phyloP scores from a whole-genome alignment of 2,888 invertebrate species.

The Synanthedon tipuliformis region DNA sequence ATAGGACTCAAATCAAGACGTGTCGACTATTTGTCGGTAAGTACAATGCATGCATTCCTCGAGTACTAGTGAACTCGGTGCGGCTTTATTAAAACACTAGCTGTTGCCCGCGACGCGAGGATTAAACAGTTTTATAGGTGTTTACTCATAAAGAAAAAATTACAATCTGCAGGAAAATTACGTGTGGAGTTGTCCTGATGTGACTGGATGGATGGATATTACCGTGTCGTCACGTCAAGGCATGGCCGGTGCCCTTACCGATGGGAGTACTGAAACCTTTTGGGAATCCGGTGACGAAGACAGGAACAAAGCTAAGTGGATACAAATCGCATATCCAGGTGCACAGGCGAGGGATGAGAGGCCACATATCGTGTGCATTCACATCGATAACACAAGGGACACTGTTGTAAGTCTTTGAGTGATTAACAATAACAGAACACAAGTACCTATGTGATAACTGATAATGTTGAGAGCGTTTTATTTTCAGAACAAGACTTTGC shows the following conservation, averaged over 20 bases:
- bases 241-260: slow-evolving; percentile 92
- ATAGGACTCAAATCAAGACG: too few species aligned
- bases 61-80: too few species aligned
- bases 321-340: slow-evolving; percentile 68
- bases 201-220: slow-evolving; percentile 81
- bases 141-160: background rate
- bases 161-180: slow-evolving; percentile 44
- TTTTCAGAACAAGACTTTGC: slow-evolving; percentile 88
- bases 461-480: slow-evolving; percentile 1
- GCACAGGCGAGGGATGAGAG: slow-evolving; percentile 56
- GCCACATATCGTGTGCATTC: slow-evolving; percentile 84
- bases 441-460: background rate
- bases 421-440: background rate
- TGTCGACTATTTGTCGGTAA: too few species aligned
- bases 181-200: slow-evolving; percentile 77
- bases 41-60: too few species aligned
- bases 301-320: slow-evolving; percentile 89
- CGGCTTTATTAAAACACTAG: too few species aligned
- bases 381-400: slow-evolving; percentile 95
- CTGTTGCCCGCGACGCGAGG: too few species aligned
- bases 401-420: slow-evolving; percentile 73
- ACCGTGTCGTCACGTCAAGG: slow-evolving; percentile 94
- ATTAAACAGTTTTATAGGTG: background rate
- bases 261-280: slow-evolving; percentile 96
- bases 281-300: slow-evolving; percentile 99